These are phyloP conservation scores for Nasua narica DNA, from an alignment of 2,797 vertebrate species.

Conservation along the genomic window DNA sequence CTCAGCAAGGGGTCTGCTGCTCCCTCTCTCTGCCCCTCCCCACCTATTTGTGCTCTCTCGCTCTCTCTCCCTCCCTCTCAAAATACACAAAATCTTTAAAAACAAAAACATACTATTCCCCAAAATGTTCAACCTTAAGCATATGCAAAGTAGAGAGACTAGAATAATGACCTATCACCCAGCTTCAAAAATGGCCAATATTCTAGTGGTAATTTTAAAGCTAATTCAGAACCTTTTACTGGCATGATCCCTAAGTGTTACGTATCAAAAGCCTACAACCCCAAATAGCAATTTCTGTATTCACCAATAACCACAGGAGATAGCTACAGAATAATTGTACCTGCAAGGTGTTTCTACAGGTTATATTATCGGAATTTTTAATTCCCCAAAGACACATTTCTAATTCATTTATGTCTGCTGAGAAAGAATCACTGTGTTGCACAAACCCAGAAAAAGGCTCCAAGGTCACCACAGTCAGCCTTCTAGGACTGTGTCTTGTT, in stretches of 20 bases:
- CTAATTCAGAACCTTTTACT: neutral
- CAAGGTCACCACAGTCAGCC: neutral
- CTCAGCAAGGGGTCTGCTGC: neutral
- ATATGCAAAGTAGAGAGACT: neutral
- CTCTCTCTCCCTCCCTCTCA: neutral
- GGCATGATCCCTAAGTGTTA: neutral
- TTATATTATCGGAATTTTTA: neutral
- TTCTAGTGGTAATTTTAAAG: neutral
- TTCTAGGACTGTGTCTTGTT: neutral
- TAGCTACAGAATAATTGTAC: neutral
- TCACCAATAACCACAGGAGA: neutral
- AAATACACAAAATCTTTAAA: neutral
- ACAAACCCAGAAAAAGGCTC: neutral
- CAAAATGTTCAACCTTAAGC: neutral
- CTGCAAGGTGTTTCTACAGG: neutral
- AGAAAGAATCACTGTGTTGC: neutral
- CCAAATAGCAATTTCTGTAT: neutral
- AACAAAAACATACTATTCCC: neutral
- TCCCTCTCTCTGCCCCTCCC: neutral
- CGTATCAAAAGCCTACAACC: neutral
- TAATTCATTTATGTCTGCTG: neutral
- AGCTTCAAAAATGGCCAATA: neutral
- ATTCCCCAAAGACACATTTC: slow-evolving; percentile 4
- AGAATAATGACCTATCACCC: neutral
- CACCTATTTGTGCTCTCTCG: neutral